phyloP scores from a whole-genome alignment of 2,888 invertebrate species.

The Steinernema scapterisci region DNA sequence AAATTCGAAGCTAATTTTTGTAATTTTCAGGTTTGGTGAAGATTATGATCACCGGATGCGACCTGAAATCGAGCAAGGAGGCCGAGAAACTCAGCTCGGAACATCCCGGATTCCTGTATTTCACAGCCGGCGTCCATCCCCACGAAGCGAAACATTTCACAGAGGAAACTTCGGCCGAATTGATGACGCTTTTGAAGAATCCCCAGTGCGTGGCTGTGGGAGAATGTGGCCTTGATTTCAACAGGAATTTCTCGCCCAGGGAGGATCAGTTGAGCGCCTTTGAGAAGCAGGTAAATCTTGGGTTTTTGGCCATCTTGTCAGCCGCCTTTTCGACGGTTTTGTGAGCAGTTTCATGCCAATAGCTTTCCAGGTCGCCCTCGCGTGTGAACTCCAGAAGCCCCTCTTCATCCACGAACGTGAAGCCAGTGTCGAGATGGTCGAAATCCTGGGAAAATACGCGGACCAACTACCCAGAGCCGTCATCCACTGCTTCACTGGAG shows the following conservation, averaged over 20 bases:
- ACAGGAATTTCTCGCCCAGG: conserved; percentile 84
- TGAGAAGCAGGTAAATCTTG: conserved; percentile 73
- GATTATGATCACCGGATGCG: conserved; percentile 64
- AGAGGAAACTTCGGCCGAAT: conserved; percentile 39
- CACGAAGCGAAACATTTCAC: conserved; percentile 64
- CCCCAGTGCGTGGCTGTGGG: conserved; percentile 90
- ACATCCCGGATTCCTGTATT: conserved; percentile 60
- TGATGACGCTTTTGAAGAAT: conserved; percentile 69
- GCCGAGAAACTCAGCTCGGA: conserved; percentile 47
- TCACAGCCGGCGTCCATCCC: conserved; percentile 66
- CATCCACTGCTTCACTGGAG: conserved; percentile 89
- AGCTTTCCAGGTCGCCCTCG: conserved; percentile 71
- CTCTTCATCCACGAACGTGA: conserved; percentile 89
- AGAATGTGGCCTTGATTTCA: conserved; percentile 91
- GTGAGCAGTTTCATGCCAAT: no score
- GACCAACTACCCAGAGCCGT: conserved; percentile 78
- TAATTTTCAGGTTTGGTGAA: not conserved
- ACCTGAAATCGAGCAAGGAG: conserved; percentile 52
- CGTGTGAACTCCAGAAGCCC: conserved; percentile 84
- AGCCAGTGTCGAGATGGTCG: conserved; percentile 83
- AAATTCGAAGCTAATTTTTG: not conserved
- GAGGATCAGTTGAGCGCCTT: conserved; percentile 84
- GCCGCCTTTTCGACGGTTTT: no score
- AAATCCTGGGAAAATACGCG: conserved; percentile 73
- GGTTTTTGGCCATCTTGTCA: no score